Conservation (phyloP, 2,113 vertebrate species). For the Litocranius walleri region DNA sequence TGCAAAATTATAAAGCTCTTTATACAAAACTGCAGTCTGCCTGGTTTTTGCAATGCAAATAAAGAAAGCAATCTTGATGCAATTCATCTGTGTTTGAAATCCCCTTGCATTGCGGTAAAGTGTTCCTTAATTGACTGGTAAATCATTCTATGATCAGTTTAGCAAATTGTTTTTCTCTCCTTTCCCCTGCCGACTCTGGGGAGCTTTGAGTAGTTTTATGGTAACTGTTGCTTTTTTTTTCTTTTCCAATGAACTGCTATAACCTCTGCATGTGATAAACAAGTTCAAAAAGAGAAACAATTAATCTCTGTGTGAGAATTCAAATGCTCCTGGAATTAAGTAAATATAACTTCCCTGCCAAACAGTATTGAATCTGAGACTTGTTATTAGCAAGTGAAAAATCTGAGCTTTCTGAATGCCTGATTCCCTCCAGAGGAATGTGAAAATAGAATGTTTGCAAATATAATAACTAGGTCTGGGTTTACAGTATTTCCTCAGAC, state of each 20-base stretch:
- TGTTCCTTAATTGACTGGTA: slow-evolving; percentile 54
- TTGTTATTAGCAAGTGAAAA: not conserved
- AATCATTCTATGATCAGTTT: slow-evolving; percentile 43
- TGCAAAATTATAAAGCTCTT: not conserved
- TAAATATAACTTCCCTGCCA: not conserved
- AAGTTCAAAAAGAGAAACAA: not conserved
- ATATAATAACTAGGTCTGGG: not conserved
- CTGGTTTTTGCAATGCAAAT: slow-evolving; percentile 24
- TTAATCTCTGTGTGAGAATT: not conserved
- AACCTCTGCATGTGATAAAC: not conserved
- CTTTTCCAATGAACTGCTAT: not conserved
- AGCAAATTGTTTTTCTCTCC: slow-evolving; percentile 32
- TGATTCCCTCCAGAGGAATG: not conserved
- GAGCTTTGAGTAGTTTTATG: not conserved
- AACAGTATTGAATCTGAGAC: not conserved
- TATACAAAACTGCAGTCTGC: not conserved
- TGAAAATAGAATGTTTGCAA: not conserved
- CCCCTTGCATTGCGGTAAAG: not conserved
- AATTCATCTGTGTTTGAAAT: slow-evolving; percentile 42
- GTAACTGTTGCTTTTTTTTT: not conserved
- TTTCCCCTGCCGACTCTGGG: not conserved
- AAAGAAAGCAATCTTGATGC: not conserved
- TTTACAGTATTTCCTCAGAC: not conserved
- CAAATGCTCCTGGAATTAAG: not conserved
- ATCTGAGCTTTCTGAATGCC: not conserved